phyloP scores from a whole-genome alignment of 2,888 invertebrate genomes.

The Entomobrya proxima region DNA sequence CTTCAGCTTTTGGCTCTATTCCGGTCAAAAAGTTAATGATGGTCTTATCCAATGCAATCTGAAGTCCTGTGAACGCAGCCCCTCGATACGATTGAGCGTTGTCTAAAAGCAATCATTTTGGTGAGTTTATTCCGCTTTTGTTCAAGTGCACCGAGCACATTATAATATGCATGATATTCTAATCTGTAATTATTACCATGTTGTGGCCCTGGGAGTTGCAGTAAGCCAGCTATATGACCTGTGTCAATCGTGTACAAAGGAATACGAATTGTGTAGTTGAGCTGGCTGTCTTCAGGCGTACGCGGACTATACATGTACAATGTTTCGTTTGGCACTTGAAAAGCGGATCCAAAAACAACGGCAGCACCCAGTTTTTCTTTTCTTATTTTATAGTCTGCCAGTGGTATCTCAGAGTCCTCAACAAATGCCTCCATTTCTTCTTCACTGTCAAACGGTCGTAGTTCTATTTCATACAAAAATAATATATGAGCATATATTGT shows the following conservation, averaged over 20 bases:
- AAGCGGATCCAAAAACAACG: constrained; percentile 67
- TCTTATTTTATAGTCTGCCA: constrained; percentile 52
- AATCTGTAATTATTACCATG: constrained; percentile 49
- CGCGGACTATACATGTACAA: constrained; percentile 33
- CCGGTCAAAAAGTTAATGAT: constrained; percentile 70
- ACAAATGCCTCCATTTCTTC: constrained; percentile 61
- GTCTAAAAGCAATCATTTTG: constrained; percentile 34
- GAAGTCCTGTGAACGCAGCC: constrained; percentile 73
- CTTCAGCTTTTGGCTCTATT: constrained; percentile 59
- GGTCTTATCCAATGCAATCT: constrained; percentile 74
- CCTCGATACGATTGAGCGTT: constrained; percentile 71
- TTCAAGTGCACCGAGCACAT: neutral
- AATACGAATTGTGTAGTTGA: constrained; percentile 69
- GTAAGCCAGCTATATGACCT: constrained; percentile 35
- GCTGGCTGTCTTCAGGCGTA: constrained; percentile 15
- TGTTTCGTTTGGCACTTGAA: constrained; percentile 58
- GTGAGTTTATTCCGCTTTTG: neutral
- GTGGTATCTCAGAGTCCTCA: constrained; percentile 52
- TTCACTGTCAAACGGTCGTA: constrained; percentile 59
- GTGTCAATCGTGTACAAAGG: constrained; percentile 66
- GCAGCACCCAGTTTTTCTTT: constrained; percentile 68
- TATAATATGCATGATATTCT: neutral
- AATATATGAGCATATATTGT: neutral
- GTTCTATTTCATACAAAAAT: constrained; percentile 21
- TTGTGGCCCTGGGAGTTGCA: constrained; percentile 69